phyloP scores from a whole-genome alignment of 1,140 invertebrate genomes.

The Physella acuta region DNA sequence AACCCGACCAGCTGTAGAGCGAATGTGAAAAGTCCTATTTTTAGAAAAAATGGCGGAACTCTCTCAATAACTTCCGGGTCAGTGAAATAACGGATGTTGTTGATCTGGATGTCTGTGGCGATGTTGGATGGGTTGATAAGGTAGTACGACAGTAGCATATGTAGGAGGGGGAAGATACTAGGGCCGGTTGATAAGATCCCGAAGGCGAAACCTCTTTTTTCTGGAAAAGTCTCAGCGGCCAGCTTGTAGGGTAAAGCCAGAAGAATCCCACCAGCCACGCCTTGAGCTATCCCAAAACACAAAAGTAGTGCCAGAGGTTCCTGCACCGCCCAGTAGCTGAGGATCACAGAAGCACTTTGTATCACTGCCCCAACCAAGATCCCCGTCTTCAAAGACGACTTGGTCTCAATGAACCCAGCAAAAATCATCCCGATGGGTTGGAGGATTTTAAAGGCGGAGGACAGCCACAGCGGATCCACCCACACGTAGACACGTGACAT shows the following conservation, averaged over 20 bases:
- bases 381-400: background rate
- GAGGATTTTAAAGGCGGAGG: background rate
- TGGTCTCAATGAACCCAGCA: background rate
- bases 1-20: background rate
- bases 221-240: background rate
- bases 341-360: background rate
- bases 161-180: background rate
- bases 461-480: background rate
- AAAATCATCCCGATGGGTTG: background rate
- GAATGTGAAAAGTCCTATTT: background rate
- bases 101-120: background rate
- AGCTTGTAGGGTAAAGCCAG: background rate
- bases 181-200: background rate
- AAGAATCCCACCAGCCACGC: background rate
- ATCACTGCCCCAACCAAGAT: background rate
- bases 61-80: background rate
- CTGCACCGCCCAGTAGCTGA: background rate
- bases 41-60: background rate
- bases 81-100: background rate
- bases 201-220: background rate
- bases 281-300: background rate
- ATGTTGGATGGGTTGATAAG: background rate
- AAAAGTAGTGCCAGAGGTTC: background rate
- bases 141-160: background rate
- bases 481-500: background rate